Percentiles rank a stretch among this genome's conserved stretches.
phyloP scores from a whole-genome alignment of 2,888 invertebrate genomes.

The Mesoligia furuncula region DNA sequence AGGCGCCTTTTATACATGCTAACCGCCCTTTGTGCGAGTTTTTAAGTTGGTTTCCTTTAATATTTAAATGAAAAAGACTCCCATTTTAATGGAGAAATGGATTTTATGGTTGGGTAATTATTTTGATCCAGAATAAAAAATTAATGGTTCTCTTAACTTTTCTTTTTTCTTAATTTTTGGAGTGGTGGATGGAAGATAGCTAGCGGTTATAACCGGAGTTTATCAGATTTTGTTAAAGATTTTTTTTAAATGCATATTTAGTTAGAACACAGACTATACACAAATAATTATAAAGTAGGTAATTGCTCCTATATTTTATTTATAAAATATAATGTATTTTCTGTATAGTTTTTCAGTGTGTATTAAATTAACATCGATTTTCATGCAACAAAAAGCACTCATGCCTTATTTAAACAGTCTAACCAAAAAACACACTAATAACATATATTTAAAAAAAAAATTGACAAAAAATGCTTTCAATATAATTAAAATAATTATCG shows the following conservation, averaged over 20 bases:
- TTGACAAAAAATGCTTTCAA: background rate
- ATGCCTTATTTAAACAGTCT: slow-evolving; percentile 21
- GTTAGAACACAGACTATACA: background rate
- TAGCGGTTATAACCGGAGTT: background rate
- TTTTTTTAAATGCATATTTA: background rate
- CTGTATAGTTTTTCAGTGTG: background rate
- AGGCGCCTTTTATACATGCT: slow-evolving; percentile 60
- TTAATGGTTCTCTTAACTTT: background rate
- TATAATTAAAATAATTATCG: background rate
- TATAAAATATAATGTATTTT: background rate
- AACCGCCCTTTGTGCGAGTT: slow-evolving; percentile 59
- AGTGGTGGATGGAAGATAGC: background rate
- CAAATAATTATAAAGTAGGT: background rate
- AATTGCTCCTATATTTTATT: background rate
- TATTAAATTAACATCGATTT: slow-evolving; percentile 4
- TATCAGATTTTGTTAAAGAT: background rate
- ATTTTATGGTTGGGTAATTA: slow-evolving; percentile 41
- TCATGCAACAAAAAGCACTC: slow-evolving; percentile 30
- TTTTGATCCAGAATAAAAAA: slow-evolving; percentile 29
- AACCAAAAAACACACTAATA: background rate
- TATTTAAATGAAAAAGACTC: slow-evolving; percentile 61
- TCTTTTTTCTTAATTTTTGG: too few relatives aligned
- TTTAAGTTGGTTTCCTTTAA: slow-evolving; percentile 60
- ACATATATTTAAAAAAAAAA: background rate
- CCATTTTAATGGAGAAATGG: slow-evolving; percentile 47